Evolutionary conservation across 30 jellyfish, hydroid and myxozoan species (phyloP).

Genomic region (Phacellophora camtschatica): DNA sequence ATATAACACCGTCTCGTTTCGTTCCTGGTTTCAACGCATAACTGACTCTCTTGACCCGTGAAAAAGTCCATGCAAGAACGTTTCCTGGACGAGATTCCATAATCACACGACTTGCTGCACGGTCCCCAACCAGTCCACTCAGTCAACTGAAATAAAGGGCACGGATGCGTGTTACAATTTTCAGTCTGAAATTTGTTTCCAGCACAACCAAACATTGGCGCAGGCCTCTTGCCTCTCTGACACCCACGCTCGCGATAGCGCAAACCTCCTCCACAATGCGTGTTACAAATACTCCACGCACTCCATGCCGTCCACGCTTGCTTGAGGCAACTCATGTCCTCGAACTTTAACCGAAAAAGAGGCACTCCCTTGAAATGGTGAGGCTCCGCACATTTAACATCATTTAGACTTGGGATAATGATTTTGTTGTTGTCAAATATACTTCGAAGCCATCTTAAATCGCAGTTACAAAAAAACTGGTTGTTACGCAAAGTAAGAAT

Average conservation of each 20-base stretch:
- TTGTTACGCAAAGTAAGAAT: constrained; percentile 73
- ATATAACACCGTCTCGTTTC: constrained; percentile 63
- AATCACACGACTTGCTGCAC: constrained; percentile 70
- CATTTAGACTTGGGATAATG: constrained; percentile 48
- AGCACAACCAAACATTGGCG: constrained; percentile 59
- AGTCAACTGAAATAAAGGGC: constrained; percentile 69
- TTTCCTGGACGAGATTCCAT: constrained; percentile 59
- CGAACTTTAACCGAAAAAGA: constrained; percentile 15
- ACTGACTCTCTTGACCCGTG: constrained; percentile 56
- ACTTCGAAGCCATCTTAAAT: constrained; percentile 75
- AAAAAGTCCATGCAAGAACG: constrained; percentile 81
- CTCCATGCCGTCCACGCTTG: constrained; percentile 92
- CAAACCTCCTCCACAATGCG: constrained; percentile 86
- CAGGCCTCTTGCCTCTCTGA: constrained; percentile 22
- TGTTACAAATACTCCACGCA: constrained; percentile 87
- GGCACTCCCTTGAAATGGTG: constrained; percentile 43
- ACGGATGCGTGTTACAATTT: constrained; percentile 74
- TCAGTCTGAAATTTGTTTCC: constrained; percentile 78
- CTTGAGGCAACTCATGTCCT: constrained; percentile 52
- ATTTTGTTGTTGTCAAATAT: constrained; percentile 19
- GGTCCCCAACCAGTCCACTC: constrained; percentile 92
- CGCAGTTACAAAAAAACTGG: constrained; percentile 82
- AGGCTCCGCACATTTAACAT: constrained; percentile 72
- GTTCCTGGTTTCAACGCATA: constrained; percentile 64
- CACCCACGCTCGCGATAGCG: constrained; percentile 85